Conservation (phyloP, 2,113 vertebrate species). For the Dipodomys stephensi region DNA sequence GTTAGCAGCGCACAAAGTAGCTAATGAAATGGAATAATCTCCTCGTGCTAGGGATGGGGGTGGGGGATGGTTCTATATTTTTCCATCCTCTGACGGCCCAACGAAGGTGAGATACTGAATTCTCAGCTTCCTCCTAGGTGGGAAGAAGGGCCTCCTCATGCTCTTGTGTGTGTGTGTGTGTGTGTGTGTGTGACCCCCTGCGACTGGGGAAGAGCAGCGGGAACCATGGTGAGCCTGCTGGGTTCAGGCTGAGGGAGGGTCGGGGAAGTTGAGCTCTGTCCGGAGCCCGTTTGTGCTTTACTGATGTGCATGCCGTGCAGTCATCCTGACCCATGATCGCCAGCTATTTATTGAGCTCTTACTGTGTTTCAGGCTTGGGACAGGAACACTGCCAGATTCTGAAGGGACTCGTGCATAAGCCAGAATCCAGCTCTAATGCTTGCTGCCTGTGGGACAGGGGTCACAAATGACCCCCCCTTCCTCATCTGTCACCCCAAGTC, state of each 20-base stretch:
- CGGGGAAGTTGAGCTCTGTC: neutral
- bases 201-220: neutral
- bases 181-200: too few species aligned
- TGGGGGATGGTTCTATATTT: too few species aligned
- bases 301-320: too few species aligned
- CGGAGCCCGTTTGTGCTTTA: neutral
- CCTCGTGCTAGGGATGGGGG: neutral
- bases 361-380: neutral
- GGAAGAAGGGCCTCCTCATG: neutral
- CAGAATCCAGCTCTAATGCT: neutral
- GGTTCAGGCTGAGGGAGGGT: neutral
- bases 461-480: neutral
- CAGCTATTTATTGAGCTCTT: neutral
- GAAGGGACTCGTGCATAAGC: neutral
- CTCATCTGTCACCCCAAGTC: neutral
- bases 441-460: neutral
- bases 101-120: neutral
- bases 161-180: too few species aligned
- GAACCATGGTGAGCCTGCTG: neutral
- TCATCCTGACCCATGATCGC: neutral
- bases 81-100: neutral
- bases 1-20: neutral
- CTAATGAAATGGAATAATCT: conserved; percentile 55
- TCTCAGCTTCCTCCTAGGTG: neutral
- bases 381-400: neutral